Evolutionary conservation across 2,113 vertebrate species (phyloP).

Genomic region (Calidris pygmaea): DNA sequence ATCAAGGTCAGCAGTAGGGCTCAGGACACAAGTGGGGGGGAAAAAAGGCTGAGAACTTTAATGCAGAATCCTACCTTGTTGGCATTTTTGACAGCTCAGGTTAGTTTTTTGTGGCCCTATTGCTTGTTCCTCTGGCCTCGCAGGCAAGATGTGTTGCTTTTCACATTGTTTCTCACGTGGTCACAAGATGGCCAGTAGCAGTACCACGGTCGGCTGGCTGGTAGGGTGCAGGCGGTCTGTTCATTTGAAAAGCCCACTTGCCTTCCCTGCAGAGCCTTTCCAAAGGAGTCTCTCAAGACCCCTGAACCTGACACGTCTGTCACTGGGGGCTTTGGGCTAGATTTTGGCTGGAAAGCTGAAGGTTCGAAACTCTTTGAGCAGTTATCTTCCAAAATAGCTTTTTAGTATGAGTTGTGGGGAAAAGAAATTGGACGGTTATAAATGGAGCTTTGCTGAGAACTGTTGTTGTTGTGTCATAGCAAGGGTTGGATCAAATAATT

Average conservation of each 20-base stretch:
- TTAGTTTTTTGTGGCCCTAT: neutral
- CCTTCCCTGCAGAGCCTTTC: neutral
- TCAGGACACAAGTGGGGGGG: neutral
- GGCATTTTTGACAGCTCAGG: neutral
- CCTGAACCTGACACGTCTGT: neutral
- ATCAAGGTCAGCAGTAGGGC: conserved; percentile 53
- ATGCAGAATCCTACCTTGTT: neutral
- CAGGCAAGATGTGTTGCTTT: neutral
- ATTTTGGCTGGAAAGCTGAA: neutral
- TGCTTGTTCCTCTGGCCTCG: neutral
- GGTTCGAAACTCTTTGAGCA: neutral
- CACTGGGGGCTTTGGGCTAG: neutral
- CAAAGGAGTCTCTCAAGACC: neutral
- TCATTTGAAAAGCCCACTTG: neutral
- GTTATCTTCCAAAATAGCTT: neutral
- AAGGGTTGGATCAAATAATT: neutral
- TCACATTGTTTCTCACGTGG: neutral
- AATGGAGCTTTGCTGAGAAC: neutral
- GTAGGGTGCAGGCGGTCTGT: rapidly evolving
- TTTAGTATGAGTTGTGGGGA: neutral
- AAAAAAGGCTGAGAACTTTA: neutral
- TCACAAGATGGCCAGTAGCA: neutral
- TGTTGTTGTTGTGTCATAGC: neutral
- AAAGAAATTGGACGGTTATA: neutral
- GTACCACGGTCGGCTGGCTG: neutral